Conservation (phyloP, 2,797 vertebrate genomes). For the Sciurus carolinensis region DNA sequence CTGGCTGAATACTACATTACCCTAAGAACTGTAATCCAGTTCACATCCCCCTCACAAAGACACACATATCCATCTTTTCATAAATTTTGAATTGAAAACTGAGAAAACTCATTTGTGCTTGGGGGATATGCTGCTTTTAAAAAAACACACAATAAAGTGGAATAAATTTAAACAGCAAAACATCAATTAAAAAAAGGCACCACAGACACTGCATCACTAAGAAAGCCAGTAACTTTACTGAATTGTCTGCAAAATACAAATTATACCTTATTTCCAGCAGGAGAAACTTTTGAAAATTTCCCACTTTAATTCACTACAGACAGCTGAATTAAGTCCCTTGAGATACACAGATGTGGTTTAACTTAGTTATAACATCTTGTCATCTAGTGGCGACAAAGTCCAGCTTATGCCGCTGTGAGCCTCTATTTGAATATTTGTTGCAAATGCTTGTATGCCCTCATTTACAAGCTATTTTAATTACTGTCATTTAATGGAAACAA, state of each 20-base stretch:
- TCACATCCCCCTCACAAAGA: background rate
- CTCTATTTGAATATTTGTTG: conserved; percentile 94
- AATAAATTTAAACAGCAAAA: conserved; percentile 77
- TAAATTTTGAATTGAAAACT: conserved; percentile 63
- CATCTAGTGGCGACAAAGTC: conserved; percentile 99
- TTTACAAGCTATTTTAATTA: conserved; percentile 96
- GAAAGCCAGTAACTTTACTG: conserved; percentile 99
- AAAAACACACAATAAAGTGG: conserved; percentile 66
- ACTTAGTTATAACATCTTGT: conserved; percentile 97
- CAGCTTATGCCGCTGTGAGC: conserved; percentile 99
- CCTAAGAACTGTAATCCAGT: background rate
- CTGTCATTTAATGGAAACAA: conserved; percentile 92
- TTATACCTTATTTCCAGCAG: conserved; percentile 97
- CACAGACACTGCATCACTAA: conserved; percentile 95
- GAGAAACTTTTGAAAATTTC: conserved; percentile 95
- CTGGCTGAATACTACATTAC: background rate
- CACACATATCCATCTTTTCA: background rate
- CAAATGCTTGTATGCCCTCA: conserved; percentile 93
- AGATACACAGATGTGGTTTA: conserved; percentile 98
- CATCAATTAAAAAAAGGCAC: conserved; percentile 89
- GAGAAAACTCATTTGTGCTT: conserved; percentile 62
- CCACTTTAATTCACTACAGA: conserved; percentile 97
- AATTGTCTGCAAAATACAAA: conserved; percentile 99
- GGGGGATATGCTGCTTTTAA: conserved; percentile 70
- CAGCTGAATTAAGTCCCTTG: conserved; percentile 99